Conservation (phyloP, 2,113 vertebrate species). For the Columba janthina region DNA sequence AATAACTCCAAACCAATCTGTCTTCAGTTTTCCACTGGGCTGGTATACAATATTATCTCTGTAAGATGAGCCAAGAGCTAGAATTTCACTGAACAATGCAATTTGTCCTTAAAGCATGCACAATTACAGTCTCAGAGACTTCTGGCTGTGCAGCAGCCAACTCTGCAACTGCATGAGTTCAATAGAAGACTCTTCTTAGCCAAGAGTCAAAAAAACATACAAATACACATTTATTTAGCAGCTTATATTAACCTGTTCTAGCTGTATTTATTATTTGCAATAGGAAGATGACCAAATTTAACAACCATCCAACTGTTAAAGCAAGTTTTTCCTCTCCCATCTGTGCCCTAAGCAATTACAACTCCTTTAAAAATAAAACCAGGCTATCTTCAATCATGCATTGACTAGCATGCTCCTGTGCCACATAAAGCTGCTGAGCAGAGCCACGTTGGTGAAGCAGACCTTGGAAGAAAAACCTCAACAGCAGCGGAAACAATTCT, state of each 20-base stretch:
- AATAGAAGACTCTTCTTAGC: not conserved
- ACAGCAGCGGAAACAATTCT: not conserved
- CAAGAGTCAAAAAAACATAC: not conserved
- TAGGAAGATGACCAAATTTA: not conserved
- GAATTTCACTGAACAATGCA: slow-evolving; percentile 17
- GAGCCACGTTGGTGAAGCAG: not conserved
- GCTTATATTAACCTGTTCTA: not conserved
- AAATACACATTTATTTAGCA: not conserved
- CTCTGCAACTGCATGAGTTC: not conserved
- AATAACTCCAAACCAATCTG: not conserved
- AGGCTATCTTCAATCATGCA: not conserved
- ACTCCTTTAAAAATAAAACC: not conserved
- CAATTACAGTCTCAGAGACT: not conserved
- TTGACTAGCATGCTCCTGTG: not conserved
- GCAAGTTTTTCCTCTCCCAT: not conserved
- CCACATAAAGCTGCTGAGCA: not conserved
- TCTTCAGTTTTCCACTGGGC: slow-evolving; percentile 19
- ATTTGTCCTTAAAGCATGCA: not conserved
- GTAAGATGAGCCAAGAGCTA: slow-evolving; percentile 7
- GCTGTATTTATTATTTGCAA: not conserved
- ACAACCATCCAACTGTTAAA: not conserved
- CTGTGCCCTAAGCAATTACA: not conserved
- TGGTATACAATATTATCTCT: not conserved
- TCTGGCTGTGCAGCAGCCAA: slow-evolving; percentile 32
- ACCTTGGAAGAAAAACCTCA: not conserved